Base-by-base conservation (phyloP, 2,888 invertebrate species). In the Hemaris fuciformis region DNA sequence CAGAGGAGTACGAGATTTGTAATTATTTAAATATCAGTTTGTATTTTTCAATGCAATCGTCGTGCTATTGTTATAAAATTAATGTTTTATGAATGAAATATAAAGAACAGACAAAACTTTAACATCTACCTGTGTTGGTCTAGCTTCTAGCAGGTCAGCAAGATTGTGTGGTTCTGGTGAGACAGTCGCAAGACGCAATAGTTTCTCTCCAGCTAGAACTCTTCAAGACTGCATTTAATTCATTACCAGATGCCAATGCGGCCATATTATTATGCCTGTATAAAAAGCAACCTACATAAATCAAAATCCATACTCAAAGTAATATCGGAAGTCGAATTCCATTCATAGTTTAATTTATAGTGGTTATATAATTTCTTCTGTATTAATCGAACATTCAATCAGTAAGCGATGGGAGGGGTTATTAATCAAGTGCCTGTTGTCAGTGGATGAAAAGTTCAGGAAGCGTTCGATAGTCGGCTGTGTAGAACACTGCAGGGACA, bases 351-450 rank as follows among this genome's bases (percentile, higher is more conserved):
- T 38, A 38, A 13, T 13, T 45, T 23, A 23, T 46, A 20, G 22
- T 2, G 13, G 5, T 20, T 46, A 43, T 10, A 43, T 43, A 2
- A 38, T 38, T n/a, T 38, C n/a, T 18, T 23, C 45, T 46, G 10
- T 46, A 23, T 22, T 46, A 46, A 46, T 46, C 45, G 23, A 46
- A 46, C 45, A 46, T 46, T 46, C 45, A 46, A 46, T 46, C 45
- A 46, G 23, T 22, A 23, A 5, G 23, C 38, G 13, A n/a, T n/a
- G n/a, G n/a, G n/a, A n/a, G n/a, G 22, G 13, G 23, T 13, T 22
- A 22, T 57, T 58, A 42, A 42, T 58, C 25, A 38, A 34, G 31
- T n/a, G 23, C 31, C 15, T 22, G 23, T 41, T 58, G 22, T 15
- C 22, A 31, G 27, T 6, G 20, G 23, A n/a, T 57, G 41, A 57